A percentile compares a stretch with the other conserved stretches of the same genome.
phyloP scores from a whole-genome alignment of 2,888 invertebrate species.

The Chorisops tibialis region DNA sequence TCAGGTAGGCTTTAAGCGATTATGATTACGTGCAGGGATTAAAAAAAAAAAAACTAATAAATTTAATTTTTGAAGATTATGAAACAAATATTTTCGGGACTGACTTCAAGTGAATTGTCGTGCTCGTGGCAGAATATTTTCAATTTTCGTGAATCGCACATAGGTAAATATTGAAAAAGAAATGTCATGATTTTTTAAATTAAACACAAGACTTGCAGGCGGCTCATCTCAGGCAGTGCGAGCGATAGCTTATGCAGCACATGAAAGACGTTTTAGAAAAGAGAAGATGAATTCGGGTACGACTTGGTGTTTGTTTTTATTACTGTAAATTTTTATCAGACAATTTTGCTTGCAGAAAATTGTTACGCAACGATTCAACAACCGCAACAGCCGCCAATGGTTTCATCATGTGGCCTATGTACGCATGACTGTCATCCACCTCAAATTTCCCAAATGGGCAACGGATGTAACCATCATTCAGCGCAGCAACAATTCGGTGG shows the following conservation, averaged over 20 bases:
- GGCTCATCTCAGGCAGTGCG: constrained; percentile 45
- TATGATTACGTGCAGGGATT: no score
- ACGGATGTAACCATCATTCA: constrained; percentile 33
- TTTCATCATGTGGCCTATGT: constrained; percentile 29
- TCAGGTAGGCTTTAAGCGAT: constrained; percentile 57
- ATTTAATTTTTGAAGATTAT: constrained; percentile 58
- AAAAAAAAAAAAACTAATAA: no score
- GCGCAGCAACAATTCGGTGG: constrained; percentile 18
- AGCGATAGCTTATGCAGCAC: constrained; percentile 42
- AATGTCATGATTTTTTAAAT: not conserved
- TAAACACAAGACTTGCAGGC: constrained; percentile 36
- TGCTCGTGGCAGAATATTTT: constrained; percentile 66
- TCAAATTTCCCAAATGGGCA: constrained; percentile 21
- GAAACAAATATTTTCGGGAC: constrained; percentile 68
- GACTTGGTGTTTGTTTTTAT: not conserved
- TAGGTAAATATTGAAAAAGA: constrained; percentile 37
- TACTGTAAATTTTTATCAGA: not conserved
- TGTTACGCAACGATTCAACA: constrained; percentile 32
- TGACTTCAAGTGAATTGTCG: constrained; percentile 57
- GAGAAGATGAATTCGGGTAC: constrained; percentile 37
- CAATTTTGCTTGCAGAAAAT: constrained; percentile 33
- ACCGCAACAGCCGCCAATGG: constrained; percentile 32
- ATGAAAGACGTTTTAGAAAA: constrained; percentile 44
- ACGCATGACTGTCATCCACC: constrained; percentile 25
- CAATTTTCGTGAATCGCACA: constrained; percentile 46